Conservation (phyloP, 1,140 invertebrate genomes). For the Camponotus floridanus region DNA sequence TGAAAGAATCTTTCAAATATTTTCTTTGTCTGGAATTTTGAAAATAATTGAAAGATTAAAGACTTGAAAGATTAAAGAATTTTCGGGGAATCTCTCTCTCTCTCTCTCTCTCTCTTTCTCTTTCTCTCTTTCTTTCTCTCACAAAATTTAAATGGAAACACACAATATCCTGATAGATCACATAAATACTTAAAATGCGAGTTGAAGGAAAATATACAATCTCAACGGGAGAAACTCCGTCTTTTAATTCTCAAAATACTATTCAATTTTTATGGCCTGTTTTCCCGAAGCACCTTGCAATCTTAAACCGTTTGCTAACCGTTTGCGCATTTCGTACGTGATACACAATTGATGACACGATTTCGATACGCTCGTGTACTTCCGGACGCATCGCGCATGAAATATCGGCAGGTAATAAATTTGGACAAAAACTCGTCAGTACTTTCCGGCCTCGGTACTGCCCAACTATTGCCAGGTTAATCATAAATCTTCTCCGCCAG, state of each 20-base stretch:
- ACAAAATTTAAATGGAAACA: no score
- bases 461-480: neutral
- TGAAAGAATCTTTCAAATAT: no score
- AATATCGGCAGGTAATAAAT: constrained; percentile 38
- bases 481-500: neutral
- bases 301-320: no score
- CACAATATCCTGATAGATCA: no score
- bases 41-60: no score
- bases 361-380: constrained; percentile 6
- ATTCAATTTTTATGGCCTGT: neutral
- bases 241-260: neutral
- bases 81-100: no score
- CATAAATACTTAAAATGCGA: no score
- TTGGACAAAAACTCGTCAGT: constrained; percentile 17
- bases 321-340: neutral
- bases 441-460: neutral
- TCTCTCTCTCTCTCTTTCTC: no score
- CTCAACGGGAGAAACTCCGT: constrained; percentile 6
- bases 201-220: neutral
- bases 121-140: no score
- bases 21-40: no score
- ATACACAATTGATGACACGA: constrained; percentile 16
- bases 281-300: neutral
- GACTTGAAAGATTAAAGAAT: no score
- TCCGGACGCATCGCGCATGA: constrained; percentile 4